Conservation (phyloP, 2,888 invertebrate species). For the Lithophane socia region DNA sequence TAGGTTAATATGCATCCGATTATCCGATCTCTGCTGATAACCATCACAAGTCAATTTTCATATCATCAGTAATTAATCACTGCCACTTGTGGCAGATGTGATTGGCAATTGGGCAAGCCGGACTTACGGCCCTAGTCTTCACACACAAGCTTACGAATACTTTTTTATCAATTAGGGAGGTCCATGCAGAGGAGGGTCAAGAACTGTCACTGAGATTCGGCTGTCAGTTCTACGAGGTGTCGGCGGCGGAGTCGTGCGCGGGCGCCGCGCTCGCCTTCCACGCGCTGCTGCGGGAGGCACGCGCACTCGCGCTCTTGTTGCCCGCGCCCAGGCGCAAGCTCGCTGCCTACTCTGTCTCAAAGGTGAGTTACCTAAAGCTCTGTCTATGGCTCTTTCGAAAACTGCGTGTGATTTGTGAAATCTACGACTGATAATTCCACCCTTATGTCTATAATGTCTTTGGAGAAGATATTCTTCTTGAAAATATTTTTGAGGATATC, state of each 20-base stretch:
- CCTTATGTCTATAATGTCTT: not conserved
- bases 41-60: not conserved
- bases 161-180: conserved; percentile 89
- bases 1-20: no score
- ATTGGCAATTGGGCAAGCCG: not conserved
- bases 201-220: conserved; percentile 94
- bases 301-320: conserved; percentile 93
- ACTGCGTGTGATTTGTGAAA: not conserved
- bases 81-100: not conserved
- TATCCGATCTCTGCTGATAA: no score
- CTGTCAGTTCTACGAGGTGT: conserved; percentile 96
- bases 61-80: conserved; percentile 16
- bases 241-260: conserved; percentile 95
- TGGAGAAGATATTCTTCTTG: no score
- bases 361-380: conserved; percentile 83
- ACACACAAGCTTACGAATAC: not conserved
- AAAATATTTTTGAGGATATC: not conserved
- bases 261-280: conserved; percentile 95
- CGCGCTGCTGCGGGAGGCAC: conserved; percentile 93
- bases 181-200: conserved; percentile 94
- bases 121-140: not conserved
- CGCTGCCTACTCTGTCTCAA: conserved; percentile 94
- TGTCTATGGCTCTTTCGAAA: not conserved
- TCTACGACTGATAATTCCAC: not conserved
- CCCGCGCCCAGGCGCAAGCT: conserved; percentile 93